These are phyloP conservation scores for Pycnonotus jocosus DNA, from an alignment of 2,113 vertebrate species.

Conservation along the genomic window DNA sequence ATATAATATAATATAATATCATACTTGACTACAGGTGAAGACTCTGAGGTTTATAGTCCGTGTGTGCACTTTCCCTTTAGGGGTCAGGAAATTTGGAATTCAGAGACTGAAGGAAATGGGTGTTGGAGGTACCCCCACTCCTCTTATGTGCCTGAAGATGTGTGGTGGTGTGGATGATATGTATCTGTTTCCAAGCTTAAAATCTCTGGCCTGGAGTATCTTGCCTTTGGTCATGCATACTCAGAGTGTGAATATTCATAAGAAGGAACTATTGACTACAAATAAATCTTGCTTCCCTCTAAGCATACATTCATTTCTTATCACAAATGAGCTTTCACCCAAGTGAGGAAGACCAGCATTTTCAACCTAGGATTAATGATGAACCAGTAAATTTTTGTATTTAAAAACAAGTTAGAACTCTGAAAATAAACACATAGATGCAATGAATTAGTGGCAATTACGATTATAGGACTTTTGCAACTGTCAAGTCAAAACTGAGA, in stretches of 20 bases:
- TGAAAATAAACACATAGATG: not conserved
- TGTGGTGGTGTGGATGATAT: fast-evolving
- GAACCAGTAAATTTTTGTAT: not conserved
- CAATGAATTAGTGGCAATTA: not conserved
- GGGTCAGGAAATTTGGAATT: not conserved
- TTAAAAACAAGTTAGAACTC: not conserved
- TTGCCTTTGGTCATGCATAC: not conserved
- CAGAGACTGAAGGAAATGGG: not conserved
- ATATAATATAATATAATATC: not conserved
- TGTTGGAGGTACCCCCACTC: not conserved
- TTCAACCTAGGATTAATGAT: not conserved
- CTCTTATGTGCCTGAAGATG: not conserved
- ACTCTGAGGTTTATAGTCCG: not conserved
- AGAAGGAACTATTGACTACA: not conserved
- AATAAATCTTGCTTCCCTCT: not conserved
- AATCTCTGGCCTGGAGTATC: not conserved
- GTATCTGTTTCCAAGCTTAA: not conserved
- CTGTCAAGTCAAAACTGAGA: not conserved
- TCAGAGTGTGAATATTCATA: not conserved
- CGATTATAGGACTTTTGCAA: not conserved
- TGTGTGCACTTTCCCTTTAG: not conserved
- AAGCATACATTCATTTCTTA: not conserved
- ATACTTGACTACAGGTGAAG: not conserved
- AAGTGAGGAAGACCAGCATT: not conserved
- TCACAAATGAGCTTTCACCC: not conserved